Conservation (phyloP, 2,113 vertebrate genomes). For the Myrmecophaga tridactyla region DNA sequence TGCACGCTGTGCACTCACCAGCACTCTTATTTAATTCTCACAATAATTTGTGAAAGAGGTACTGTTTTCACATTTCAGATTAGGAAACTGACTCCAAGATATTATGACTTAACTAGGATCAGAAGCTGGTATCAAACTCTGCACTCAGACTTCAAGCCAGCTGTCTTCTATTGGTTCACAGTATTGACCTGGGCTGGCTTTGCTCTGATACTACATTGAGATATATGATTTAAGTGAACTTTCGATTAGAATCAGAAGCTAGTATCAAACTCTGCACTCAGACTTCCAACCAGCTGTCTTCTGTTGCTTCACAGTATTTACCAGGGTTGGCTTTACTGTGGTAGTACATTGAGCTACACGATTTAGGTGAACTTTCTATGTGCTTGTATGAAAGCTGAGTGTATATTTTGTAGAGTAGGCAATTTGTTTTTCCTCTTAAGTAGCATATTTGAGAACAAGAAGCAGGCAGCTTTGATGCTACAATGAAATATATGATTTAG, state of each 20-base stretch:
- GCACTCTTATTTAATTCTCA: neutral
- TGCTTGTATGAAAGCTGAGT: neutral
- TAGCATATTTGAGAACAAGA: neutral
- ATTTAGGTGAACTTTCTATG: neutral
- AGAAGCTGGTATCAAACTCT: neutral
- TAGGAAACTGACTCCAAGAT: neutral
- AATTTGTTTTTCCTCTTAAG: neutral
- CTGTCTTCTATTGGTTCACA: neutral
- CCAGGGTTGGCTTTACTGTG: neutral
- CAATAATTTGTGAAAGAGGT: neutral
- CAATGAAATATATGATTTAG: neutral
- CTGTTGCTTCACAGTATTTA: neutral
- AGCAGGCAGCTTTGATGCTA: neutral
- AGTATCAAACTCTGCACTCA: neutral
- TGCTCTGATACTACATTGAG: neutral
- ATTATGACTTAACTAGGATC: neutral
- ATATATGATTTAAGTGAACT: neutral
- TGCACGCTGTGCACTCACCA: neutral
- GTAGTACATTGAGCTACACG: neutral
- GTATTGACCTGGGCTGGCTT: neutral
- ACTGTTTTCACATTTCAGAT: neutral
- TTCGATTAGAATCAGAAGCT: neutral
- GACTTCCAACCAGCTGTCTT: neutral
- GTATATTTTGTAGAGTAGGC: neutral
- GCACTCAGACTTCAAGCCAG: neutral